Evolutionary conservation across 2,797 vertebrate genomes (phyloP).

Genomic region (Acipenser oxyrinchus): DNA sequence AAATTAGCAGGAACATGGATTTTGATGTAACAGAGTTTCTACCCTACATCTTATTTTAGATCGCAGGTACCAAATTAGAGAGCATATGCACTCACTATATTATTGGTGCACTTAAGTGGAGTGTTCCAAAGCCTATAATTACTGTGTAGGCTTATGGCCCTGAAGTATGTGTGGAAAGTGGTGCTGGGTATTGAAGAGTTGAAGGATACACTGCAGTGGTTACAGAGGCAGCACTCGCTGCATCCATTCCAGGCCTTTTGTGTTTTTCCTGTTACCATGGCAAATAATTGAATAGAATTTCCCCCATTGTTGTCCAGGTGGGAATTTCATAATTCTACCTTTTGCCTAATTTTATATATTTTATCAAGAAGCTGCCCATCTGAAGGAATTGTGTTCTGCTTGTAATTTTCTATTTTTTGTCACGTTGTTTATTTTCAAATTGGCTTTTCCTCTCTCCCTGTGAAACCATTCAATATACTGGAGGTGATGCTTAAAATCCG

Average conservation of each 20-base stretch:
- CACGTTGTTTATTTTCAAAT: conserved; percentile 2
- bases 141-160: conserved; percentile 77
- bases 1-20: conserved; percentile 37
- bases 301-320: conserved; percentile 83
- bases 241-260: conserved; percentile 75
- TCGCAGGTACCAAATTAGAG: conserved; percentile 79
- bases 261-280: conserved; percentile 86
- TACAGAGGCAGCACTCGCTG: conserved; percentile 68
- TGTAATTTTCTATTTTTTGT: neutral
- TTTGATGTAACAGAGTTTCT: conserved; percentile 38
- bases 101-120: conserved; percentile 87
- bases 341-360: conserved; percentile 72
- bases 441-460: neutral
- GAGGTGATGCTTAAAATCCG: neutral
- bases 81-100: conserved; percentile 72
- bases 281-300: conserved; percentile 92
- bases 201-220: conserved; percentile 73
- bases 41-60: conserved; percentile 37
- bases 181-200: conserved; percentile 78
- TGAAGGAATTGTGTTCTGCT: conserved; percentile 23
- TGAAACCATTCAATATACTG: conserved; percentile 1
- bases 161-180: conserved; percentile 78
- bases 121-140: conserved; percentile 84
- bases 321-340: conserved; percentile 78
- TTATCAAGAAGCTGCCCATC: conserved; percentile 67